These are phyloP conservation scores for Empis livida DNA, from an alignment of 2,888 invertebrate species.

Conservation along the genomic window DNA sequence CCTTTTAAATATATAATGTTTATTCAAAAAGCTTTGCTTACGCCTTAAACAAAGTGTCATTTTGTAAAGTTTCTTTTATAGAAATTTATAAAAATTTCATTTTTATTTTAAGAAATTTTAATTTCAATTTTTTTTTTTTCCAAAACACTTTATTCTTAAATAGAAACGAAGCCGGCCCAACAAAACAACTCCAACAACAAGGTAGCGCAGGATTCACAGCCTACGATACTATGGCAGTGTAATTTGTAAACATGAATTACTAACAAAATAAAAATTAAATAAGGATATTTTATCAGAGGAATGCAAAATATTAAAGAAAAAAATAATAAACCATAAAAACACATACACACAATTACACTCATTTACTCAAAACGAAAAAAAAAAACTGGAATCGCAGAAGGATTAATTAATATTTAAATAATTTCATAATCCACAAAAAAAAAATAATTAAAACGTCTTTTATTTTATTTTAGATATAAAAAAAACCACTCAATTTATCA, in stretches of 20 bases:
- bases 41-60: too few species aligned
- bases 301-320: neutral
- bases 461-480: too few species aligned
- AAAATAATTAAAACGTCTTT: too few species aligned
- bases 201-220: conserved; percentile 81
- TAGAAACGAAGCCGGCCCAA: conserved; percentile 87
- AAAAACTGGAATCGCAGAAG: too few species aligned
- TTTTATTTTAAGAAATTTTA: neutral
- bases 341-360: neutral
- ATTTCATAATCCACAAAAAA: too few species aligned
- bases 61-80: too few species aligned
- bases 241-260: conserved; percentile 60
- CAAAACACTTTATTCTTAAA: conserved; percentile 11
- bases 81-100: neutral
- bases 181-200: conserved; percentile 58
- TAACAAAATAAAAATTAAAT: neutral
- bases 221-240: conserved; percentile 99
- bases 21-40: too few species aligned
- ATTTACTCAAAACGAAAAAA: too few species aligned
- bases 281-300: neutral
- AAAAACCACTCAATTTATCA: too few species aligned
- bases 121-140: conserved; percentile 1
- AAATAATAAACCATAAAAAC: neutral
- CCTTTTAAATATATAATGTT: too few species aligned
- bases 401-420: too few species aligned